phyloP scores from a whole-genome alignment of 2,113 vertebrate species.

The Cyanoderma ruficeps region DNA sequence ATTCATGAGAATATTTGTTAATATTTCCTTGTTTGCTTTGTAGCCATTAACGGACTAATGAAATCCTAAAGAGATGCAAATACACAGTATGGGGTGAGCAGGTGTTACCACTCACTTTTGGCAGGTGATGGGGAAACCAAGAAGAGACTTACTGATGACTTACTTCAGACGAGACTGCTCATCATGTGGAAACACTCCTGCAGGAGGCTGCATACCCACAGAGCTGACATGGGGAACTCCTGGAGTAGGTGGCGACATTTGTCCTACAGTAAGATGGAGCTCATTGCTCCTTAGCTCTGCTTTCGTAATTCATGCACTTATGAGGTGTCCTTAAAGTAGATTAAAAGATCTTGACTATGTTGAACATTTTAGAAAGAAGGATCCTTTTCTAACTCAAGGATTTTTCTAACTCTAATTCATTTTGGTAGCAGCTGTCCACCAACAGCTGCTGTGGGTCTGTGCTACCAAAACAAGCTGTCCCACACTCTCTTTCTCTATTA shows the following conservation, averaged over 20 bases:
- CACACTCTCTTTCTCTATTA: not conserved
- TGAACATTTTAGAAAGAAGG: not conserved
- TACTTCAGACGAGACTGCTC: not conserved
- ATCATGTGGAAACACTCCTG: not conserved
- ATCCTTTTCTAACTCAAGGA: not conserved
- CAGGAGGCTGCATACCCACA: not conserved
- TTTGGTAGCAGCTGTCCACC: not conserved
- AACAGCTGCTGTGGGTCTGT: not conserved
- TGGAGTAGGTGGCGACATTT: not conserved
- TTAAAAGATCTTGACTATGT: not conserved
- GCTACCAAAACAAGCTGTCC: not conserved
- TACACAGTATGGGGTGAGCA: not conserved
- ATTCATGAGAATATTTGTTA: slow-evolving; percentile 33
- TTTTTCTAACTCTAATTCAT: not conserved
- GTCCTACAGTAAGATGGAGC: not conserved
- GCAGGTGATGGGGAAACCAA: not conserved
- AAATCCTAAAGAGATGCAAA: slow-evolving; percentile 21
- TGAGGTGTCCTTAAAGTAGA: not conserved
- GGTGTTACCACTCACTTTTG: slow-evolving; percentile 1
- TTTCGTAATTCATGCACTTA: not conserved
- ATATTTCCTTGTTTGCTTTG: not conserved
- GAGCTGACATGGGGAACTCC: not conserved
- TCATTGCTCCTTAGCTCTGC: not conserved
- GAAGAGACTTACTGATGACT: not conserved
- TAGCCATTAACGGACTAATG: slow-evolving; percentile 56